Evolutionary conservation across 2,888 invertebrate genomes (phyloP).

Genomic region (Athalia circularis): DNA sequence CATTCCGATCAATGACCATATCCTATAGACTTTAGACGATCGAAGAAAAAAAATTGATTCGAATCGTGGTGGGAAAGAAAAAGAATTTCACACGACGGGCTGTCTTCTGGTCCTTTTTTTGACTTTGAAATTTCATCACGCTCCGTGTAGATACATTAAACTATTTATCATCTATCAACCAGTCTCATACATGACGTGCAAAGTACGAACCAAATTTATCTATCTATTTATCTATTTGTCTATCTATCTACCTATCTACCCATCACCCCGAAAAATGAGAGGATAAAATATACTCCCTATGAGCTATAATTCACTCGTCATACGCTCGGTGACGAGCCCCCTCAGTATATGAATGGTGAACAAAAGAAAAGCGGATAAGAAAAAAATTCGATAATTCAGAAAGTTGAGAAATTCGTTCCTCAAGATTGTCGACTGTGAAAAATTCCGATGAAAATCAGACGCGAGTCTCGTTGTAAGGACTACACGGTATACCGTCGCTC

Average conservation of each 20-base stretch:
- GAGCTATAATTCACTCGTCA: background rate
- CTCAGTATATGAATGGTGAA: background rate
- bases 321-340: slow-evolving; percentile 27
- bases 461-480: slow-evolving; percentile 72
- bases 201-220: slow-evolving; percentile 22
- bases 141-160: background rate
- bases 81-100: too few relatives aligned
- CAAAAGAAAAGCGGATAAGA: background rate
- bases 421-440: background rate
- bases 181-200: slow-evolving; percentile 36
- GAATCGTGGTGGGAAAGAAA: too few relatives aligned
- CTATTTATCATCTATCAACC: slow-evolving; percentile 25
- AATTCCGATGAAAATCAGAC: slow-evolving; percentile 61
- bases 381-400: background rate
- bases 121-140: too few relatives aligned
- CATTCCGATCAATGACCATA: too few relatives aligned
- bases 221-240: slow-evolving; percentile 25
- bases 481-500: slow-evolving; percentile 62
- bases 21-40: too few relatives aligned
- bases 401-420: too few relatives aligned
- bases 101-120: too few relatives aligned
- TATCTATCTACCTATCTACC: slow-evolving; percentile 29
- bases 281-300: too few relatives aligned
- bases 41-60: too few relatives aligned
- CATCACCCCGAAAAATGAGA: background rate